phyloP scores from a whole-genome alignment of 2,113 vertebrate genomes.

The Polypterus bichir region DNA sequence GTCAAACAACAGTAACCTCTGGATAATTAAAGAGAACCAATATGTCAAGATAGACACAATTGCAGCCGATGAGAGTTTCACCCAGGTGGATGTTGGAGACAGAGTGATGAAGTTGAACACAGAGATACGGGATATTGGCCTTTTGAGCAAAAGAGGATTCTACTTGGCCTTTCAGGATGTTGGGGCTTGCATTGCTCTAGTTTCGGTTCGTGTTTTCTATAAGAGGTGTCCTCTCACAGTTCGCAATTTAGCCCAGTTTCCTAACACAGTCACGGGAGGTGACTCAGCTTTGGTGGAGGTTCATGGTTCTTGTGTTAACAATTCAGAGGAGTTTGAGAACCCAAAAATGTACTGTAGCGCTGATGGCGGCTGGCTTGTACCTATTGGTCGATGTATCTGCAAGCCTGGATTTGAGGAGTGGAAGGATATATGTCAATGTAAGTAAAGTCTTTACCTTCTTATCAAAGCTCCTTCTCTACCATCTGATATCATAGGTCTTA shows the following conservation, averaged over 20 bases:
- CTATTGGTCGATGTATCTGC: conserved; percentile 65
- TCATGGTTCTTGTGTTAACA: conserved; percentile 54
- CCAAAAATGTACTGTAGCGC: conserved; percentile 72
- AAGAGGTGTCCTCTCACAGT: conserved; percentile 64
- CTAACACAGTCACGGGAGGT: conserved; percentile 62
- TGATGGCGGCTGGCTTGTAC: conserved; percentile 68
- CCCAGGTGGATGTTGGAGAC: conserved; percentile 66
- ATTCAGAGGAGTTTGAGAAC: conserved; percentile 61
- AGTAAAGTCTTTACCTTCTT: conserved; percentile 28
- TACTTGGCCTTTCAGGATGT: conserved; percentile 70
- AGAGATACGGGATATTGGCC: conserved; percentile 61
- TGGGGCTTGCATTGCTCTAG: conserved; percentile 64
- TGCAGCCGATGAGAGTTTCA: conserved; percentile 67
- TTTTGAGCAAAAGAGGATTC: conserved; percentile 63
- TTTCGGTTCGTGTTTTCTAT: conserved; percentile 63
- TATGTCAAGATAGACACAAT: conserved; percentile 69
- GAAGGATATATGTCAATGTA: conserved; percentile 58
- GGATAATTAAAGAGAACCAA: conserved; percentile 65
- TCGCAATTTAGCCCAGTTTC: conserved; percentile 60
- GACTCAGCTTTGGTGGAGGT: conserved; percentile 68
- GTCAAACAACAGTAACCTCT: conserved; percentile 58
- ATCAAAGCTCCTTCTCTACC: too few relatives aligned
- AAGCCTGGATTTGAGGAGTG: conserved; percentile 65
- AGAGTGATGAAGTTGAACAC: conserved; percentile 71
- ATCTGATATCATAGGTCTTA: too few relatives aligned